Percentiles rank a stretch among this genome's conserved stretches.
Conservation (phyloP, 2,113 vertebrate genomes). For the Apteryx owenii region DNA sequence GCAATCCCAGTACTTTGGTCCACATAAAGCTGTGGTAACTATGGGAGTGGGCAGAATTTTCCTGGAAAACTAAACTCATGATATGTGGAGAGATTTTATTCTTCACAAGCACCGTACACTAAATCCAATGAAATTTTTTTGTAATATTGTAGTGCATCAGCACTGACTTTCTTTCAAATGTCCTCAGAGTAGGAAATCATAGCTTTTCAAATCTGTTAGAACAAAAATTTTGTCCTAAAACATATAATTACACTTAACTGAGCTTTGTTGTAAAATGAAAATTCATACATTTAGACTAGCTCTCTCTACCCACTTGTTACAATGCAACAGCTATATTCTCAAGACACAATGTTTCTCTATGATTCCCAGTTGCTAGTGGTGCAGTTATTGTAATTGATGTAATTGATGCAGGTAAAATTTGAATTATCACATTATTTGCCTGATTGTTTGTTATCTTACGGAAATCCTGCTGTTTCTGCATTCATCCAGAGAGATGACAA, state of each 20-base stretch:
- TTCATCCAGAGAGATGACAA: not conserved
- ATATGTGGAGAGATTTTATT: not conserved
- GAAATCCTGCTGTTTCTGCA: not conserved
- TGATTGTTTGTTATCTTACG: not conserved
- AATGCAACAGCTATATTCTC: not conserved
- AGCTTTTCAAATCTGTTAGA: not conserved
- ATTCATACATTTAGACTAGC: not conserved
- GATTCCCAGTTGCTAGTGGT: not conserved
- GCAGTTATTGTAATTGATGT: not conserved
- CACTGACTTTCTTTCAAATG: not conserved
- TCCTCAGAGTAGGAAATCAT: not conserved
- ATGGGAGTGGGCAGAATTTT: not conserved
- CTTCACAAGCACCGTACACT: not conserved
- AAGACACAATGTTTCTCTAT: not conserved
- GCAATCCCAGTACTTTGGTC: not conserved
- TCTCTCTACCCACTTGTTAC: not conserved
- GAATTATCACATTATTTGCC: not conserved
- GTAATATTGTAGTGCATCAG: not conserved
- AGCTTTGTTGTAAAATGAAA: not conserved
- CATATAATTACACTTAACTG: not conserved
- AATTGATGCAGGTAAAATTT: not conserved
- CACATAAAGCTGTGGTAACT: not conserved
- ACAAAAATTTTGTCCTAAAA: not conserved
- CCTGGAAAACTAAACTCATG: not conserved
- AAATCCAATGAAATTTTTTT: not conserved